Base-by-base conservation (phyloP, 2,888 invertebrate species). In the Esperia sulphurella region DNA sequence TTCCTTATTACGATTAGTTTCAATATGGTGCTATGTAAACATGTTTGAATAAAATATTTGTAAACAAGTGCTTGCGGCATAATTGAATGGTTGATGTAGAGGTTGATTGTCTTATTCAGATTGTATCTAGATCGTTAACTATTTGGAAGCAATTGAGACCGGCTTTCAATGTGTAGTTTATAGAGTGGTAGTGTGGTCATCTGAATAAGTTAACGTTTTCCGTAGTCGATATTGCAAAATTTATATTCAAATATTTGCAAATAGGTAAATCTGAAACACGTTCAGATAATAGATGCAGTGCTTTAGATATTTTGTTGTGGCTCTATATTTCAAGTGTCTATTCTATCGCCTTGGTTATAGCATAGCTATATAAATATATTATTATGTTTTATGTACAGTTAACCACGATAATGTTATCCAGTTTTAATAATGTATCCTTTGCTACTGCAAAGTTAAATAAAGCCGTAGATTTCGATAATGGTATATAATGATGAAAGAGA, bases 221-320 rank as follows among this genome's bases (percentile, higher is more conserved):
- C 62, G 62, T 59, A 62, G 63, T 47, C 52, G 55, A 58, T 63
- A 65, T 78, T 76, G 75, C 68, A 66, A 71, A 76, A 72, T 71
- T 75, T 68, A 65, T 68, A 73, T 70, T 70, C 72, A 77, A 75
- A 76, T 78, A 74, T 76, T 79, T 76, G 73, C 65, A 71, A 76
- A 73, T 71, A 63, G 71, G 68, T 60, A 66, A 65, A 59, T 68
- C 65, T 69, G 72, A 74, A 73, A 73, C 65, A 68, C 68, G 69
- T 66, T 61, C 49, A 57, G 65, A 66, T 68, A 67, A 63, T 47
- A 54, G 63, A 62, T 52, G 58, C 58, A 68, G 68, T 68, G 58
- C 47, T 57, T 63, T 51, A 61, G 60, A 67, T 70, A 61, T 63
- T 67, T 68, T 55, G 59, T 48, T 62, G 66, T 43, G 29, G 33